Percentiles rank a stretch among this genome's conserved stretches.
These are phyloP conservation scores for Montifringilla adamsi DNA, from an alignment of 2,113 vertebrate genomes.

Conservation along the genomic window DNA sequence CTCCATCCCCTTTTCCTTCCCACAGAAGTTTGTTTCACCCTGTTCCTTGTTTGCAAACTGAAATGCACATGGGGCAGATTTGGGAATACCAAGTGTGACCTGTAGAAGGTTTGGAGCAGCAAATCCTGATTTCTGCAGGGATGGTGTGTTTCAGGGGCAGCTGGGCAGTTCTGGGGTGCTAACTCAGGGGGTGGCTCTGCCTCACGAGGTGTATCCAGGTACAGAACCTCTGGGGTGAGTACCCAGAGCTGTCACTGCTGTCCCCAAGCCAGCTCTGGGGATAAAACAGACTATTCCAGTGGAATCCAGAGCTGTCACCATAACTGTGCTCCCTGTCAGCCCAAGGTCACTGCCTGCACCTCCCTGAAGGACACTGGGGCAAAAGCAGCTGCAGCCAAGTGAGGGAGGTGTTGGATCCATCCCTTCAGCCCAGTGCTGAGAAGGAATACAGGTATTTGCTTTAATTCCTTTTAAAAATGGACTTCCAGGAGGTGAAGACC, in stretches of 20 bases:
- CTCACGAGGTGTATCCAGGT: not conserved
- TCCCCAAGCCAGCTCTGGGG: not conserved
- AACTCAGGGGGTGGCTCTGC: not conserved
- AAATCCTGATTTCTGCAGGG: not conserved
- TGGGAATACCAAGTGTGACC: fast-evolving
- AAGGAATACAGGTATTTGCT: not conserved
- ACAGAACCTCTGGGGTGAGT: not conserved
- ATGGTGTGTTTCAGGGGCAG: fast-evolving
- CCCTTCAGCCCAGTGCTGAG: not conserved
- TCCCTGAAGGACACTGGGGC: not conserved
- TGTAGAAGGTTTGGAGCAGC: not conserved
- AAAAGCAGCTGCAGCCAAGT: not conserved
- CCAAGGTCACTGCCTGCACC: not conserved
- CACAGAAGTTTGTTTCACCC: not conserved
- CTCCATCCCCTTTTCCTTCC: not conserved
- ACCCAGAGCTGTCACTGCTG: not conserved
- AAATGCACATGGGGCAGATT: fast-evolving
- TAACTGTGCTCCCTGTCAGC: not conserved
- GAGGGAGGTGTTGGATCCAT: not conserved
- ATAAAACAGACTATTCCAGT: not conserved
- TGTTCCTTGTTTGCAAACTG: not conserved
- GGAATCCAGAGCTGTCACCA: not conserved
- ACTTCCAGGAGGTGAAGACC: not conserved
- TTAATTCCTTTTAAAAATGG: not conserved
- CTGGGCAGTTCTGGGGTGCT: not conserved